Conservation (phyloP, 2,113 vertebrate species). For the Brienomyrus brachyistius region DNA sequence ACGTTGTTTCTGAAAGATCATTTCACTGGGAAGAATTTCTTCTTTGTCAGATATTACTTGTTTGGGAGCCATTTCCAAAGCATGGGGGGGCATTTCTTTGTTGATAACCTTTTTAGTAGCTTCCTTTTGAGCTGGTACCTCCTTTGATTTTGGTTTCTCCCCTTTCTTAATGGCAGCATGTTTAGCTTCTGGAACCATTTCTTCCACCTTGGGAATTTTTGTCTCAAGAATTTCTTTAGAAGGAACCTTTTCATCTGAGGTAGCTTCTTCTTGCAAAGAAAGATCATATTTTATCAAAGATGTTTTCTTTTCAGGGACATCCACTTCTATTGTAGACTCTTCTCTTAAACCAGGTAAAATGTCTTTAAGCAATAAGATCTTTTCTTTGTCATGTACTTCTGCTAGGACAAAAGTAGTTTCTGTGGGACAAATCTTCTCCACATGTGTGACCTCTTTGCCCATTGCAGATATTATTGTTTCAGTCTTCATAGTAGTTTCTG, state of each 20-base stretch:
- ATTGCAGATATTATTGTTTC: neutral
- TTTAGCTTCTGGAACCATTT: neutral
- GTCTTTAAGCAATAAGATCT: neutral
- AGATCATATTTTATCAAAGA: neutral
- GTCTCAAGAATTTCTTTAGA: neutral
- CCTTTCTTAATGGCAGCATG: neutral
- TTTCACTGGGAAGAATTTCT: neutral
- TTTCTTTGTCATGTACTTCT: neutral
- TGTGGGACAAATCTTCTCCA: neutral
- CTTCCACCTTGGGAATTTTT: neutral
- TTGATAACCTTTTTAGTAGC: neutral
- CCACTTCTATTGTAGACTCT: neutral
- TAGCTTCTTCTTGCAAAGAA: neutral
- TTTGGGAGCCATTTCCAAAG: neutral
- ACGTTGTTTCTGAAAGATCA: constrained; percentile 27
- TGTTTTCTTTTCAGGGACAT: neutral
- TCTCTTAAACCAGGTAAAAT: neutral
- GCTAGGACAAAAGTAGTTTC: neutral
- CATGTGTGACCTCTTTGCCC: neutral
- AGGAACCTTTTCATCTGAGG: neutral
- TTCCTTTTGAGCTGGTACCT: neutral
- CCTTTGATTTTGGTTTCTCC: neutral
- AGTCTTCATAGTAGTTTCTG: neutral
- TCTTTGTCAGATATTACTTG: neutral
- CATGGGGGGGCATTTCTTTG: neutral